These are phyloP conservation scores for Hoplostethus atlanticus DNA, from an alignment of 2,797 vertebrate species.

Conservation along the genomic window DNA sequence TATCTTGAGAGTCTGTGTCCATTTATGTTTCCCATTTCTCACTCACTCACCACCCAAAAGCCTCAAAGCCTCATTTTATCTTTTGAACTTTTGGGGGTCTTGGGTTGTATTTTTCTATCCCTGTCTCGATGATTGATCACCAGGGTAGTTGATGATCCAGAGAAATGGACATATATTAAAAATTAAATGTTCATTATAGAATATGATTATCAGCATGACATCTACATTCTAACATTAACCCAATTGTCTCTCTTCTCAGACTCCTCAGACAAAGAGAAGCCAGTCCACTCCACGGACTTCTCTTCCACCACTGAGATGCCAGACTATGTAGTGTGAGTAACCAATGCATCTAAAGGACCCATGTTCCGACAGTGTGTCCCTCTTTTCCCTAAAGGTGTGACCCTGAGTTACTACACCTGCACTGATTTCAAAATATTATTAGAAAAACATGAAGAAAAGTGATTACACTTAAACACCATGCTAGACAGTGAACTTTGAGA, in stretches of 20 bases:
- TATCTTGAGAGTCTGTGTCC: not conserved
- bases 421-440: no score
- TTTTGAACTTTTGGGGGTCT: no score
- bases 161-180: not conserved
- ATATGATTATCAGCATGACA: not conserved
- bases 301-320: conserved; percentile 84
- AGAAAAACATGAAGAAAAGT: no score
- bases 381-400: not conserved
- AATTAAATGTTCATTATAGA: no score
- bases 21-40: no score
- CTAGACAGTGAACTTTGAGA: no score
- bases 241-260: conserved; percentile 76
- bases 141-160: not conserved
- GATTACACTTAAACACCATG: no score
- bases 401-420: not conserved
- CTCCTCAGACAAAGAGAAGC: conserved; percentile 81
- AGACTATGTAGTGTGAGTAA: conserved; percentile 91
- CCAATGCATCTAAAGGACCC: not conserved
- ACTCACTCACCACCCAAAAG: no score
- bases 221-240: conserved; percentile 5
- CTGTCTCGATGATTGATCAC: not conserved
- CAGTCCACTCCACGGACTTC: conserved; percentile 80
- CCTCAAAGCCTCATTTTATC: no score
- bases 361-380: not conserved
- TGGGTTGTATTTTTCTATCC: not conserved